phyloP scores from a whole-genome alignment of 1,140 invertebrate species.

The Drosophila simulans region DNA sequence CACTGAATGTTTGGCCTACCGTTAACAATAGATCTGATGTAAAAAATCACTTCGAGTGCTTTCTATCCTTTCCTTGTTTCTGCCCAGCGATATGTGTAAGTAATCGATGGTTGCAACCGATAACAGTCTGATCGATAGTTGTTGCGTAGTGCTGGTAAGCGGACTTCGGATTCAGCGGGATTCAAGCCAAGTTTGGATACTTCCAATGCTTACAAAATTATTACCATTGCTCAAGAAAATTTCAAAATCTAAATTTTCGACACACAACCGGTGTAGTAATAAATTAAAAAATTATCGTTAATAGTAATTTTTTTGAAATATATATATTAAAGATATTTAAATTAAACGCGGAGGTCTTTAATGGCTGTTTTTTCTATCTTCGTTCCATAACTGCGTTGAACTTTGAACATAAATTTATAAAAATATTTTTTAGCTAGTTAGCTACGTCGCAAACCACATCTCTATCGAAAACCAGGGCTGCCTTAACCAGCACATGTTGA shows the following conservation, averaged over 20 bases:
- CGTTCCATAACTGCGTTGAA: too few relatives aligned
- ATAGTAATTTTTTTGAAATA: too few relatives aligned
- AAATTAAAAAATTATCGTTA: not conserved
- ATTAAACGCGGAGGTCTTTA: too few relatives aligned
- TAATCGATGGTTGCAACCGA: slow-evolving; percentile 18
- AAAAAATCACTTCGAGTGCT: slow-evolving; percentile 37
- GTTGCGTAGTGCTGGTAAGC: not conserved
- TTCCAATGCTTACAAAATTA: too few relatives aligned
- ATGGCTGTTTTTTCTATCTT: too few relatives aligned
- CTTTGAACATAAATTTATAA: too few relatives aligned
- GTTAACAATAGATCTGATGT: slow-evolving; percentile 31
- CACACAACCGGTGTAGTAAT: too few relatives aligned
- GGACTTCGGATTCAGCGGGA: not conserved
- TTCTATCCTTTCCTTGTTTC: slow-evolving; percentile 34
- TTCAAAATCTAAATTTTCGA: too few relatives aligned
- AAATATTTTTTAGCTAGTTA: not conserved
- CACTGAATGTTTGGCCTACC: slow-evolving; percentile 31
- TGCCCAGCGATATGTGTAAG: slow-evolving; percentile 13
- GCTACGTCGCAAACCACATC: not conserved
- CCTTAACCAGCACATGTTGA: slow-evolving; percentile 45
- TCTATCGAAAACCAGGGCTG: slow-evolving; percentile 11
- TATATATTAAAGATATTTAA: too few relatives aligned
- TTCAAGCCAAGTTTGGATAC: not conserved
- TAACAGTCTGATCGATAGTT: not conserved
- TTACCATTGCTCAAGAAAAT: too few relatives aligned